Percentiles rank a stretch among this genome's conserved stretches.
Conservation (phyloP, 2,113 vertebrate genomes). For the Phocoena sinus region DNA sequence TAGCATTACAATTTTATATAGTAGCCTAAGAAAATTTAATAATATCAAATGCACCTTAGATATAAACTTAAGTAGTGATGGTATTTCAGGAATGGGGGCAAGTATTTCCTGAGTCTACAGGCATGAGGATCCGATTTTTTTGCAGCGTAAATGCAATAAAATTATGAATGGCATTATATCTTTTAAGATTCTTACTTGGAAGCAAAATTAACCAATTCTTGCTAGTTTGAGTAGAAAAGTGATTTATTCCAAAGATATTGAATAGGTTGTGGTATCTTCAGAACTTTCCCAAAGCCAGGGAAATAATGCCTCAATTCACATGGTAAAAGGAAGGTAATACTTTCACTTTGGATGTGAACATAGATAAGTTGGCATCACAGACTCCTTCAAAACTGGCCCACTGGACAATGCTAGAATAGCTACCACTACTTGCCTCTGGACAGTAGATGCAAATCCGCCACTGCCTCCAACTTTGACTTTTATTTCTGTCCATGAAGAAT, state of each 20-base stretch:
- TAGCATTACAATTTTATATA: background rate
- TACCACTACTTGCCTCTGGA: background rate
- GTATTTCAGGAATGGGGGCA: background rate
- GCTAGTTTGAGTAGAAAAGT: background rate
- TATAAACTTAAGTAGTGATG: background rate
- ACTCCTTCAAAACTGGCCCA: background rate
- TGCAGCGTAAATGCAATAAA: background rate
- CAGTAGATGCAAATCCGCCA: background rate
- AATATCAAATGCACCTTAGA: background rate
- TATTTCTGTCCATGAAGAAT: background rate
- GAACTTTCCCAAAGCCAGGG: background rate
- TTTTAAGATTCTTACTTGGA: background rate
- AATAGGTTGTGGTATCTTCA: background rate
- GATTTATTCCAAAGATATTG: background rate
- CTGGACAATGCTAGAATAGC: background rate
- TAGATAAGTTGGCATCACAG: background rate
- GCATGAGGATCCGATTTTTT: background rate
- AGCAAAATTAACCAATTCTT: background rate
- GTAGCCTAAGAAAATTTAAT: background rate
- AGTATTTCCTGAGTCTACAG: background rate
- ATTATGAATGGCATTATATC: background rate
- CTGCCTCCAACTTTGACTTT: background rate
- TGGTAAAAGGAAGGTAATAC: background rate
- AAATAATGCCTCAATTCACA: background rate
- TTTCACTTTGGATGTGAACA: background rate